Percentiles rank a stretch among this genome's conserved stretches.
Conservation (phyloP, 2,797 vertebrate genomes). For the Cynopterus sphinx region DNA sequence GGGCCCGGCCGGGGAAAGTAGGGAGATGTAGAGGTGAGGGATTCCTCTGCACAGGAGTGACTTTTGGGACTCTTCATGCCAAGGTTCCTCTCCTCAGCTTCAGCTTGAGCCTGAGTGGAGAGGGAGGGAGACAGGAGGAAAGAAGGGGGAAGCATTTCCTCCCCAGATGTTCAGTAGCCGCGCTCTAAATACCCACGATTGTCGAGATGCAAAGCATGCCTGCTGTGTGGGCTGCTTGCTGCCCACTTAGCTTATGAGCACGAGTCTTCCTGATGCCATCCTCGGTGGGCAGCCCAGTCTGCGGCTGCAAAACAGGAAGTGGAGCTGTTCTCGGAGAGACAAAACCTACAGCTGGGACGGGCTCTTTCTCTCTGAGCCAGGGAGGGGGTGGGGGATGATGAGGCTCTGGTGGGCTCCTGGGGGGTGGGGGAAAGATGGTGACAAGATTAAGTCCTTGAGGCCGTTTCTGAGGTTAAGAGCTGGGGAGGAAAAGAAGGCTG, state of each 20-base stretch:
- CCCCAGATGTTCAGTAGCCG: slow-evolving; percentile 49
- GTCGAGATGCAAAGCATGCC: slow-evolving; percentile 48
- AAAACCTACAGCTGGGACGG: slow-evolving; percentile 58
- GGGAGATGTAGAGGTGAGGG: neutral
- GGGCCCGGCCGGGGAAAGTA: neutral
- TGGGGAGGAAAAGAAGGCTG: neutral
- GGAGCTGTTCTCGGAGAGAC: slow-evolving; percentile 23
- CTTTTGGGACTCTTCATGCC: neutral
- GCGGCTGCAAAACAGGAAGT: slow-evolving; percentile 33
- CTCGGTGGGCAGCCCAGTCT: neutral
- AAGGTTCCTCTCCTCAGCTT: neutral
- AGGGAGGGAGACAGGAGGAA: neutral
- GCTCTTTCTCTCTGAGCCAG: neutral
- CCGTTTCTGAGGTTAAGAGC: neutral
- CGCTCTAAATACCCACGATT: neutral
- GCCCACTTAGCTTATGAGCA: neutral
- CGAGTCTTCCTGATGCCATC: neutral
- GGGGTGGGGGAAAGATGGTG: neutral
- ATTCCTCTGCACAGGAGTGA: neutral
- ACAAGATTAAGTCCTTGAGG: neutral
- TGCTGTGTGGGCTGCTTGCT: neutral
- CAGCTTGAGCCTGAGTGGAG: neutral
- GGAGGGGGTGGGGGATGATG: neutral
- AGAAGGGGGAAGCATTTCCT: slow-evolving; percentile 20
- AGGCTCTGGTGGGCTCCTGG: neutral